Percentiles rank a stretch among this genome's conserved stretches.
Conservation (phyloP, 1,140 invertebrate species). For the Archivesica marissinica region DNA sequence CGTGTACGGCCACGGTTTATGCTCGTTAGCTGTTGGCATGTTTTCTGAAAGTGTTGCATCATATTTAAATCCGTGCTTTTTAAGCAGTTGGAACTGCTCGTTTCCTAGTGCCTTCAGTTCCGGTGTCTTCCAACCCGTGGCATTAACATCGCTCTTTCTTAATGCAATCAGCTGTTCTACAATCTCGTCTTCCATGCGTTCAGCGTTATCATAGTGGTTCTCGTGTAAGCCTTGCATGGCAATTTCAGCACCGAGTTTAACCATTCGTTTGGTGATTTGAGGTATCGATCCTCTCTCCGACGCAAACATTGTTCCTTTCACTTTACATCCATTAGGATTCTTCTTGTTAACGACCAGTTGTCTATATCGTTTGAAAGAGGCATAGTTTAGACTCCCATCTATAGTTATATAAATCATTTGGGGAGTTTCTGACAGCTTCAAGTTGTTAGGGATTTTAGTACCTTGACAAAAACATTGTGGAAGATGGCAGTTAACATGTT, state of each 20-base stretch:
- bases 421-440: slow-evolving; percentile 27
- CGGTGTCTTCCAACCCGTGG: slow-evolving; percentile 45
- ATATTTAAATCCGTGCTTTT: slow-evolving; percentile 48
- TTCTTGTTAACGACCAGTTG: slow-evolving; percentile 17
- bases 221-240: slow-evolving; percentile 56
- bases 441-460: slow-evolving; percentile 24
- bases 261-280: slow-evolving; percentile 3
- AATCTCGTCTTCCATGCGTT: slow-evolving; percentile 53
- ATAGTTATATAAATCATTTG: slow-evolving; percentile 61
- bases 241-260: slow-evolving; percentile 45
- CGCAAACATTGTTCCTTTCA: slow-evolving; percentile 50
- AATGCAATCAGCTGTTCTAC: slow-evolving; percentile 31
- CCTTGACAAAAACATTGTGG: slow-evolving; percentile 58
- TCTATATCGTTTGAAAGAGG: slow-evolving; percentile 16
- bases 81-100: slow-evolving; percentile 45
- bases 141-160: not conserved
- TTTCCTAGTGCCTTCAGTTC: slow-evolving; percentile 56
- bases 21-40: not conserved
- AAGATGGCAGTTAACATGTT: slow-evolving; percentile 39
- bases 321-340: slow-evolving; percentile 57
- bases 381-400: slow-evolving; percentile 50
- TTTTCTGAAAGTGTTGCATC: slow-evolving; percentile 50
- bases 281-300: slow-evolving; percentile 4
- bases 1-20: slow-evolving; percentile 59
- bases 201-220: slow-evolving; percentile 8